Base-by-base conservation (phyloP, 2,113 vertebrate genomes). In the Vanacampus margaritifer region DNA sequence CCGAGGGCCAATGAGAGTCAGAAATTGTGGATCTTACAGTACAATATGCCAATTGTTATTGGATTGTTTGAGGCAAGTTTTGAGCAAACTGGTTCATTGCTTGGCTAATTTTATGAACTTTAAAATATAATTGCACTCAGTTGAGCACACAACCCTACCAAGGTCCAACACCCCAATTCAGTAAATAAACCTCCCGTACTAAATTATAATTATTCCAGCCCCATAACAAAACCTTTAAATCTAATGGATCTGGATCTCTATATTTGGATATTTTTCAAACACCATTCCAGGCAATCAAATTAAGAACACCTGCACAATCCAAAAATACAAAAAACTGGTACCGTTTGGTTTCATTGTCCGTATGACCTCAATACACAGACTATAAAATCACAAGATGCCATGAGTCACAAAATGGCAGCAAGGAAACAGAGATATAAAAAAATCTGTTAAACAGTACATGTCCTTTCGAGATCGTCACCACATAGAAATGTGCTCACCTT, bases 381-480 rank as follows among this genome's bases (percentile, higher is more conserved):
- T 32, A 57, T 57, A 32, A 57, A 57, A 57, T 32, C 54, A 32
- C 26, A 57, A 57, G 14, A 32, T 8, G 13, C 54, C 26, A 57
- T 26, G 23, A 51, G 48, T 23, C 5, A 26, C 10, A 54, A 82
- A 77, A 78, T 74, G 48, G 75, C 64, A 83, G 84, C 80, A 82
- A 79, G 11, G 21, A 87, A 82, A 66, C 17, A 51, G 21, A 70
- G 60, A 88, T 78, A 85, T 82, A 85, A 88, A 87, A 79, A 81
- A 84, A 85, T 28, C 85, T 88, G 87, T 82, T 84, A 86, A 88
- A 68, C 58, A 71, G 23, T 80, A 81, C 85, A 83, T 80, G 81
- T 78, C 83, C 81, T 76, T 63, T 78, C 76, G 68, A 79, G 82
- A 88, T 89, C 81, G 89, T 84, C 87, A 71, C 80, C 80, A 77